Percentiles rank a stretch among this genome's conserved stretches.
phyloP scores from a whole-genome alignment of 2,888 invertebrate species.

The Drosophila quinaria region DNA sequence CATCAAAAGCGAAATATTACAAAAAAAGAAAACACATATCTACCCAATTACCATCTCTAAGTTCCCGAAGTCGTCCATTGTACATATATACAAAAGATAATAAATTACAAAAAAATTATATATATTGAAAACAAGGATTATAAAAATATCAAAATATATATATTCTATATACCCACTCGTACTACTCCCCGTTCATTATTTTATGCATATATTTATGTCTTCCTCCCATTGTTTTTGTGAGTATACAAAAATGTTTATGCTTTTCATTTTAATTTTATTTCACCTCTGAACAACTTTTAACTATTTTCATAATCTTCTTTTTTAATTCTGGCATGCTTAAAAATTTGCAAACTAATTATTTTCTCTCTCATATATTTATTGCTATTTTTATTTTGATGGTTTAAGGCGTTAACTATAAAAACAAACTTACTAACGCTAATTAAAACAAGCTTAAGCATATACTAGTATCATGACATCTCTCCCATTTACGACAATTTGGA shows the following conservation, averaged over 20 bases:
- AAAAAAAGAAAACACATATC: constrained; percentile 25
- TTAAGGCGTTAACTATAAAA: constrained; percentile 1
- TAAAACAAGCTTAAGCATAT: constrained; percentile 14
- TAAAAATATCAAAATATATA: constrained; percentile 27
- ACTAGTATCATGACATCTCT: constrained; percentile 1
- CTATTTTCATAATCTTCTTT: constrained; percentile 7
- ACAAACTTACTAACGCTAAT: constrained; percentile 7
- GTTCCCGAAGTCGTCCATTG: constrained; percentile 58
- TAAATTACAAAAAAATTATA: constrained; percentile 24
- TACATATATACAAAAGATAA: constrained; percentile 68
- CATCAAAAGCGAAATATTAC: constrained; percentile 38
- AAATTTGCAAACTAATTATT: constrained; percentile 13
- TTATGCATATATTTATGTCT: constrained; percentile 78
- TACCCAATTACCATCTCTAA: constrained; percentile 29
- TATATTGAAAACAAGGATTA: constrained; percentile 43
- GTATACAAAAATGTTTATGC: constrained; percentile 77
- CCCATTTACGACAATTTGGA: constrained; percentile 15
- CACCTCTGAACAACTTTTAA: background rate
- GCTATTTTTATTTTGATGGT: constrained; percentile 12
- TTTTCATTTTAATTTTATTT: constrained; percentile 55
- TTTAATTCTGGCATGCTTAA: constrained; percentile 20
- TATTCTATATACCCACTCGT: constrained; percentile 59
- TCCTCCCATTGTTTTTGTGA: constrained; percentile 78
- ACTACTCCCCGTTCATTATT: constrained; percentile 75
- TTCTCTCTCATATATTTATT: constrained; percentile 2